Base-by-base conservation (phyloP, 2,113 vertebrate genomes). In the Leptosomus discolor region DNA sequence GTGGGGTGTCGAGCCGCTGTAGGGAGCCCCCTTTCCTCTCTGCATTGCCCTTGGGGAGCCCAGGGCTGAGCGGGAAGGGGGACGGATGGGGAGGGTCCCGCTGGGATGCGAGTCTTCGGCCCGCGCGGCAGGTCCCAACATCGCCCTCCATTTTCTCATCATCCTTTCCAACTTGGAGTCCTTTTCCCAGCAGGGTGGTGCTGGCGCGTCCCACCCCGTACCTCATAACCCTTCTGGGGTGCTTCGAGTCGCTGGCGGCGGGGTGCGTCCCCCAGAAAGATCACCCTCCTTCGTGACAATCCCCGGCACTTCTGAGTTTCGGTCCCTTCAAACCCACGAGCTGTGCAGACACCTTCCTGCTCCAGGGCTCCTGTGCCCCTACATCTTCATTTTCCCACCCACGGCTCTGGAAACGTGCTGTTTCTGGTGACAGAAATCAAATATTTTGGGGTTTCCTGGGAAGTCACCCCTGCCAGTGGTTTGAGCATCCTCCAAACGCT, bases 311-410 rank as follows among this genome's bases (percentile, higher is more conserved):
- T 22, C n/a, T 50, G 57, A 46, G 37, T 17, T 51, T 60, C 4
- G 2, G 11, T 18, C 41, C 63, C 80, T 88, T 30, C 41, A 30
- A 16, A 23, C 12, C 48, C 14, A 1, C 1, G 41, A 15, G 46
- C 17, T 58, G 71, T 34, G 48, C 37, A 67, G n/a, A 7, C 51
- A 17, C 29, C 57, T 43, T 34, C 48, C 43, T 17, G 74, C 70
- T 18, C 15, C 16, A 20, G 6, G 17, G 21, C 64, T 69, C 27
- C 0, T 0, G 0, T 12, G 13, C 37, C 48, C 65, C 9, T 1
- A 0, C 1, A 4, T 23, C 43, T 37, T 23, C 34, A 4, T 12
- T 2, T 32, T 64, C 58, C 80, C 54, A 65, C 14, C 20, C 4
- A 5, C 3, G 11, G 12, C 48, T 64, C 54, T 53, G 36, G 30